Percentiles rank a stretch among this genome's conserved stretches.
These are phyloP conservation scores for Cervus canadensis DNA, from an alignment of 2,113 vertebrate species.

Conservation along the genomic window DNA sequence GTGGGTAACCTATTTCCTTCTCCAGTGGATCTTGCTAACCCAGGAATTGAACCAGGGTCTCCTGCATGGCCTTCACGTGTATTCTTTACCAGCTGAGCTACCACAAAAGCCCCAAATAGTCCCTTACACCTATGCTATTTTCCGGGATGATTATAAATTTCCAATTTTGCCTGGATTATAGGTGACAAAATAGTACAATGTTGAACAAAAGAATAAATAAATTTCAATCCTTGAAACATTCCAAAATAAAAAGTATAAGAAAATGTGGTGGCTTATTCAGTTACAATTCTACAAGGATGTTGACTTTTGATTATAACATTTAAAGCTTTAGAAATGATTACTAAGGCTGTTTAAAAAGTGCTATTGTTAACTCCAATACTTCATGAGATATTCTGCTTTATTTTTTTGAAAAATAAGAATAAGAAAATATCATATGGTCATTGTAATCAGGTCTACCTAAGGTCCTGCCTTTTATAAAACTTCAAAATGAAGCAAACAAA, in stretches of 20 bases:
- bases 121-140: background rate
- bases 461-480: background rate
- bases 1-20: background rate
- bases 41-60: background rate
- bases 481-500: background rate
- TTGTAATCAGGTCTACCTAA: background rate
- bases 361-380: background rate
- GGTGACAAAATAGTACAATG: background rate
- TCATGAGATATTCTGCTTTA: background rate
- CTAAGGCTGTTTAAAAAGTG: background rate
- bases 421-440: background rate
- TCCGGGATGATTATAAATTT: background rate
- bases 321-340: background rate
- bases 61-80: background rate
- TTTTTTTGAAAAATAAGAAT: background rate
- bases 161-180: background rate
- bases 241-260: background rate
- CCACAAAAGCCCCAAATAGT: background rate
- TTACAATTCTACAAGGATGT: background rate
- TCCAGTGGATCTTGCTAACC: background rate
- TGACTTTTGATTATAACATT: background rate
- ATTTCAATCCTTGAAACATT: background rate
- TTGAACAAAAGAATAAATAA: background rate
- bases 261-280: background rate
- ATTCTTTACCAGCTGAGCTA: background rate